phyloP scores from a whole-genome alignment of 2,888 invertebrate species.

The Neoascia interrupta region DNA sequence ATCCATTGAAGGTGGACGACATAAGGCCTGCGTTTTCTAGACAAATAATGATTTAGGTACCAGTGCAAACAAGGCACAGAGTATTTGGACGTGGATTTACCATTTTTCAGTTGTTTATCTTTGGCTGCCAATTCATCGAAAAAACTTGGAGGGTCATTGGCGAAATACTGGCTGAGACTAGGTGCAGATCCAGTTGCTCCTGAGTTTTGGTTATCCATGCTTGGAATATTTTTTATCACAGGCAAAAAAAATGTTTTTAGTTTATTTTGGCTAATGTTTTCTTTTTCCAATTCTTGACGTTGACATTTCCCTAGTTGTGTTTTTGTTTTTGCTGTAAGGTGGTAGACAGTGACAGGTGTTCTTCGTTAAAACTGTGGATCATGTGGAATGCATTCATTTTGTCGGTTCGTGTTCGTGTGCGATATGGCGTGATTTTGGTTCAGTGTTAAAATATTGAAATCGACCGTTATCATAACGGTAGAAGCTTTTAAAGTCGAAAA shows the following conservation, averaged over 20 bases:
- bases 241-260: slow-evolving; percentile 10
- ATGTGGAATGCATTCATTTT: not conserved
- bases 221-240: slow-evolving; percentile 26
- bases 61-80: too few species aligned
- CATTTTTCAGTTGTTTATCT: slow-evolving; percentile 45
- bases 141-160: slow-evolving; percentile 79
- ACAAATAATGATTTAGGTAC: too few species aligned
- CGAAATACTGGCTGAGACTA: slow-evolving; percentile 79
- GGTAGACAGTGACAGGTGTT: not conserved
- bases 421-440: too few species aligned
- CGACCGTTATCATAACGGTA: too few species aligned
- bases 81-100: too few species aligned
- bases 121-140: slow-evolving; percentile 77
- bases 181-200: slow-evolving; percentile 52
- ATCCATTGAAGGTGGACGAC: slow-evolving; percentile 74
- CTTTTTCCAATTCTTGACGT: not conserved
- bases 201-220: slow-evolving; percentile 63
- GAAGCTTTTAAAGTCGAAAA: too few species aligned
- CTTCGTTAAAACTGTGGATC: slow-evolving; percentile 35
- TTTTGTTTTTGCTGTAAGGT: not conserved
- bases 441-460: too few species aligned
- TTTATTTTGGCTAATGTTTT: not conserved
- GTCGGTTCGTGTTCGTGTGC: too few species aligned
- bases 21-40: slow-evolving; percentile 37
- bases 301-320: slow-evolving; percentile 1